Evolutionary conservation across 2,888 invertebrate genomes (phyloP).

Genomic region (Scrobipalpa atriplicella): DNA sequence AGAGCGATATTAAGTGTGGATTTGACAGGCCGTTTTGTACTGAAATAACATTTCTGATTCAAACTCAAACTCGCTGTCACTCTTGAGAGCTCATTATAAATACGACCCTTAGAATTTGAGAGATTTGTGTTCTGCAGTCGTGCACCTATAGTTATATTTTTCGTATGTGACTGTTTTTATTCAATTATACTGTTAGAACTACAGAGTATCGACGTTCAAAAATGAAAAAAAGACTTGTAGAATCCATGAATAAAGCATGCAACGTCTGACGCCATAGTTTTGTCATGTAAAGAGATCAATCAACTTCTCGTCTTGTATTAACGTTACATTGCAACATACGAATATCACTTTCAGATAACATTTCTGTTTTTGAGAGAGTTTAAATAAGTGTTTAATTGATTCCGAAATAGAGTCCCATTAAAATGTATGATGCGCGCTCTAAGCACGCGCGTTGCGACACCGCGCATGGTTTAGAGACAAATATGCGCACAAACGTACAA

Average conservation of each 20-base stretch:
- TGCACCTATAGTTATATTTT: no score
- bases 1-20: no score
- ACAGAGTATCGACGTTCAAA: background rate
- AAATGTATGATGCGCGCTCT: slow-evolving; percentile 2
- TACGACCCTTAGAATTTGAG: no score
- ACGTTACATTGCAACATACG: background rate
- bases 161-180: no score
- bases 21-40: no score
- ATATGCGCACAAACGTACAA: slow-evolving; percentile 4
- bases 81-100: no score
- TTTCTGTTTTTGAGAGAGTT: background rate
- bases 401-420: background rate
- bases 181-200: background rate
- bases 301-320: background rate
- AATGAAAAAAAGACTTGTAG: background rate
- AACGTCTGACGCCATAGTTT: background rate
- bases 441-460: slow-evolving; percentile 32
- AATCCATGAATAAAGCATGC: background rate
- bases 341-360: background rate
- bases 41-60: no score
- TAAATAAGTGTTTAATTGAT: background rate
- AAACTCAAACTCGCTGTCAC: no score
- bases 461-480: slow-evolving; percentile 2
- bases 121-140: no score
- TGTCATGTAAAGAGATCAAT: background rate